Evolutionary conservation across 2,888 invertebrate species (phyloP), one percentile per base, ranked within the genome.

Genomic region (Cerastoderma edule): DNA sequence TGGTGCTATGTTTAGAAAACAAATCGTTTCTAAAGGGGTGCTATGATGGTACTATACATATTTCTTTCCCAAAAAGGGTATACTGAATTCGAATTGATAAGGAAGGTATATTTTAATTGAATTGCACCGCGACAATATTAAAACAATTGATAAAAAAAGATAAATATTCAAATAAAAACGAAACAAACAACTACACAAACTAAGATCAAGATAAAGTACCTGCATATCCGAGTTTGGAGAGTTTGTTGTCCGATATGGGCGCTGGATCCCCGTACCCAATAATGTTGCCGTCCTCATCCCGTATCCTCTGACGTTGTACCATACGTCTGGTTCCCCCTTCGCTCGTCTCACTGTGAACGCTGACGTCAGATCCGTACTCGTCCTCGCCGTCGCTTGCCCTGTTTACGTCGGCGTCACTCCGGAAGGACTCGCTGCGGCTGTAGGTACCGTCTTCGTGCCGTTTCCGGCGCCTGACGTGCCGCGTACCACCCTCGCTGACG

Each of bases 311-410:
- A 64, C 85, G 71, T 67, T 89, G 85, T 8, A 86, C 78, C 46
- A 86, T 83, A 19, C 85, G 83, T 6, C 89, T 70, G 10, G 91
- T 91, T 0, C 92, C 92, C 0, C 91, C 91, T 44, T 83, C 91
- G 72, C 89, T 89, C 1, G 83, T 78, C 54, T 88, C 90, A 73
- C 90, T 91, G 75, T 78, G 79, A 67, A 86, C 83, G 64, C 87
- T 87, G 32, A 81, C 85, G 48, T 86, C 85, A 33, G 77, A 77
- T 19, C 76, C 78, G 5, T 39, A 60, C 50, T 84, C 65, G 13
- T 68, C 64, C 50, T 75, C 78, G 28, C 65, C 70, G 5, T 66
- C 60, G 13, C 22, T 19, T 30, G 33, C 54, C 27, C 50, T 64
- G 10, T 70, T 24, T 1, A 8, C 53, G 33, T 68, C 39, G 19